Evolutionary conservation across 2,797 vertebrate genomes (phyloP).

Genomic region (Psittacula derbiana): DNA sequence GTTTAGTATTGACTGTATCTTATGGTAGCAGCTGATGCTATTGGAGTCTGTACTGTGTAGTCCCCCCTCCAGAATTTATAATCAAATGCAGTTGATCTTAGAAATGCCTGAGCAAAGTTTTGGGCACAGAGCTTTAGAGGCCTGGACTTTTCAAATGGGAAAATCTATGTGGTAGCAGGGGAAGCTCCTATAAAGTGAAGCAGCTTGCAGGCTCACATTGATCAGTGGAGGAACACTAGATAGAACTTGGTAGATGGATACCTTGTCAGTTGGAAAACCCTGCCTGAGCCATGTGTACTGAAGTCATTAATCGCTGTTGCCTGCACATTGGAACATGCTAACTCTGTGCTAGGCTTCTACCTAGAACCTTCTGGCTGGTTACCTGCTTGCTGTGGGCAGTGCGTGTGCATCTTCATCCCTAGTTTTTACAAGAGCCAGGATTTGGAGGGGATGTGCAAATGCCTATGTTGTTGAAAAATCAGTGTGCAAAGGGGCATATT

Average conservation of each 20-base stretch:
- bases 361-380: background rate
- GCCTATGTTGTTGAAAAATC: background rate
- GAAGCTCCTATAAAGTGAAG: background rate
- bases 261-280: background rate
- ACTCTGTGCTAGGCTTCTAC: background rate
- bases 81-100: background rate
- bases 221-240: background rate
- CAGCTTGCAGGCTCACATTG: background rate
- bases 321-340: background rate
- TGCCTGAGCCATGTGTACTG: background rate
- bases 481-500: background rate
- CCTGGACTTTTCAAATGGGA: background rate
- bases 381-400: background rate
- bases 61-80: background rate
- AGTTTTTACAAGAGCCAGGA: background rate
- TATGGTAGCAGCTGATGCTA: background rate
- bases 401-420: fast-evolving
- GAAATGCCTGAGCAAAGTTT: background rate
- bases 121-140: background rate
- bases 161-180: background rate
- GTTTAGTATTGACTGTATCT: background rate
- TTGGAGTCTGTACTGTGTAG: background rate
- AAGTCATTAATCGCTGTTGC: background rate
- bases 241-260: background rate
- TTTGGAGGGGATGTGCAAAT: background rate